Percentiles rank a stretch among this genome's conserved stretches.
Evolutionary conservation across 2,113 vertebrate genomes (phyloP).

Genomic region (Nerophis ophidion): DNA sequence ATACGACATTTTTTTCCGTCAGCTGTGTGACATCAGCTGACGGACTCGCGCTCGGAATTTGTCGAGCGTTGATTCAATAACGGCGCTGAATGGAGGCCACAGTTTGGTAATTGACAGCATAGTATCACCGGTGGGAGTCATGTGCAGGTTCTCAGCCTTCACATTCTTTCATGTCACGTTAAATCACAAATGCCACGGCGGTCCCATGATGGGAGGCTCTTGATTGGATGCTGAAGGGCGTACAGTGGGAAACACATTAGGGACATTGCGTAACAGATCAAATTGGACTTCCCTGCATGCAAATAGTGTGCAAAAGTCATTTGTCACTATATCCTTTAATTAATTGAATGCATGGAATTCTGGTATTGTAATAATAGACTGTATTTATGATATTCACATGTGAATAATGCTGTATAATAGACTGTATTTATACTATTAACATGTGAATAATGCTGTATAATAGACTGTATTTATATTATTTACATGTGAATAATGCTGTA

Average conservation of each 20-base stretch:
- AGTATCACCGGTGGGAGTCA: constrained; percentile 56
- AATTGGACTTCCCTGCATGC: not conserved
- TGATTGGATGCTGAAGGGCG: constrained; percentile 6
- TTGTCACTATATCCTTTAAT: not conserved
- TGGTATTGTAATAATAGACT: not conserved
- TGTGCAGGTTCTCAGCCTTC: constrained; percentile 42
- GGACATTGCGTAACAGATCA: not conserved
- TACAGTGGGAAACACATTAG: constrained; percentile 11
- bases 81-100: constrained; percentile 42
- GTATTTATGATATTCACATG: too few relatives aligned
- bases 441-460: too few relatives aligned
- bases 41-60: constrained; percentile 23
- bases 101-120: constrained; percentile 53
- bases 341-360: not conserved
- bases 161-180: constrained; percentile 33
- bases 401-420: too few relatives aligned
- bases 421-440: too few relatives aligned
- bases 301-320: not conserved
- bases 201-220: constrained; percentile 29
- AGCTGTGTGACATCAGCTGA: constrained; percentile 39
- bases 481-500: too few relatives aligned
- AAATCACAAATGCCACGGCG: constrained; percentile 25
- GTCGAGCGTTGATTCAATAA: constrained; percentile 53
- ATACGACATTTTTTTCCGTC: not conserved
- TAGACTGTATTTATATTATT: too few relatives aligned